Evolutionary conservation across 2,888 invertebrate species (phyloP).

Genomic region (Drosophila falleni): DNA sequence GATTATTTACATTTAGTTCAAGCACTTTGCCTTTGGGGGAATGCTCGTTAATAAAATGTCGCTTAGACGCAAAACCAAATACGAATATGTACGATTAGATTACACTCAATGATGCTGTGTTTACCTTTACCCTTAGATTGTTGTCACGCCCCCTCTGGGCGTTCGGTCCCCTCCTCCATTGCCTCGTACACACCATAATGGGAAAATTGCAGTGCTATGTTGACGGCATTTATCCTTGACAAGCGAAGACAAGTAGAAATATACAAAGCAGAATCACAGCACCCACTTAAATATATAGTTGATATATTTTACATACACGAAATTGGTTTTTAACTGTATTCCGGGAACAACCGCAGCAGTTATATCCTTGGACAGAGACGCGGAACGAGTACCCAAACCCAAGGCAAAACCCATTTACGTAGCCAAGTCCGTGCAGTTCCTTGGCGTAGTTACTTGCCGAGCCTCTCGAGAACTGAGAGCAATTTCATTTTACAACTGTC

Average conservation of each 20-base stretch:
- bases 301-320: slow-evolving; percentile 79
- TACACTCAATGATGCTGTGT: slow-evolving; percentile 48
- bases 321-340: slow-evolving; percentile 79
- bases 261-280: slow-evolving; percentile 52
- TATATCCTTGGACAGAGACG: slow-evolving; percentile 29
- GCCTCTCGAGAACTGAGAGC: slow-evolving; percentile 62
- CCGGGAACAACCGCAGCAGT: slow-evolving; percentile 45
- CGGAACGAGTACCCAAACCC: slow-evolving; percentile 7
- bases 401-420: neutral
- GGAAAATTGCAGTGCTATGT: slow-evolving; percentile 61
- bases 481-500: slow-evolving; percentile 78
- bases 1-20: slow-evolving; percentile 62
- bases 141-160: slow-evolving; percentile 38
- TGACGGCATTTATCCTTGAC: slow-evolving; percentile 68
- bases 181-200: slow-evolving; percentile 51
- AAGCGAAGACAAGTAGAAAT: slow-evolving; percentile 66
- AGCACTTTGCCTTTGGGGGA: slow-evolving; percentile 44
- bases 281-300: slow-evolving; percentile 79
- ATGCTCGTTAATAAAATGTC: slow-evolving; percentile 49
- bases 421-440: slow-evolving; percentile 7
- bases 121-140: slow-evolving; percentile 49
- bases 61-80: slow-evolving; percentile 45
- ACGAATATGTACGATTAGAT: slow-evolving; percentile 51
- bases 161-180: neutral
- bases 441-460: slow-evolving; percentile 19